phyloP scores from a whole-genome alignment of 2,888 invertebrate species.

The Melinaea marsaeus region DNA sequence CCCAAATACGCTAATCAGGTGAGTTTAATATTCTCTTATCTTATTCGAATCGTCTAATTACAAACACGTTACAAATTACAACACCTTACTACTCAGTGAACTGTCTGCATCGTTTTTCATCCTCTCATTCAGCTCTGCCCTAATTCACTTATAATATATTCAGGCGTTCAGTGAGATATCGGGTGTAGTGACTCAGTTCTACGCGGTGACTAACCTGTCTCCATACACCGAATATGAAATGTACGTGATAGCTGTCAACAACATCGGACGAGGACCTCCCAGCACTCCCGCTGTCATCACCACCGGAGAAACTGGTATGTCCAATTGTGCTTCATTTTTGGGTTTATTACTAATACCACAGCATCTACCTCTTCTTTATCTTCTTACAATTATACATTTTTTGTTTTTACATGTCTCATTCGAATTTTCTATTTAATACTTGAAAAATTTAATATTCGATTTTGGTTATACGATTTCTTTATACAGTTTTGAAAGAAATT shows the following conservation, averaged over 20 bases:
- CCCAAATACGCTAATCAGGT: slow-evolving; percentile 93
- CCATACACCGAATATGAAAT: slow-evolving; percentile 98
- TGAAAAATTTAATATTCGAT: no score
- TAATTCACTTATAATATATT: slow-evolving; percentile 1
- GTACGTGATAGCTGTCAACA: slow-evolving; percentile 96
- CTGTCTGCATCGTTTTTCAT: not conserved
- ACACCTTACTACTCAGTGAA: not conserved
- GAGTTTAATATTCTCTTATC: slow-evolving; percentile 24
- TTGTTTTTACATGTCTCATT: no score
- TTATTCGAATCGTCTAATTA: no score
- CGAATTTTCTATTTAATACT: no score
- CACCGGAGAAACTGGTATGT: slow-evolving; percentile 97
- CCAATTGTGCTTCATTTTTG: not conserved
- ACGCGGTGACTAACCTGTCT: slow-evolving; percentile 91
- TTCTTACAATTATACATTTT: no score
- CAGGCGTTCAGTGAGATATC: slow-evolving; percentile 95
- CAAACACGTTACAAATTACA: not conserved
- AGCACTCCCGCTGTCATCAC: slow-evolving; percentile 93
- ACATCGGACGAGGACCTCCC: slow-evolving; percentile 93
- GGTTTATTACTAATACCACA: no score
- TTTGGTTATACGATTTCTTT: no score
- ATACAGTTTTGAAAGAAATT: no score
- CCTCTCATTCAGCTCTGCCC: not conserved
- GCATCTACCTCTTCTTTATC: not conserved
- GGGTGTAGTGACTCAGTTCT: slow-evolving; percentile 94